Evolutionary conservation across 2,888 invertebrate species (phyloP).

Genomic region (Brenthis hecate): DNA sequence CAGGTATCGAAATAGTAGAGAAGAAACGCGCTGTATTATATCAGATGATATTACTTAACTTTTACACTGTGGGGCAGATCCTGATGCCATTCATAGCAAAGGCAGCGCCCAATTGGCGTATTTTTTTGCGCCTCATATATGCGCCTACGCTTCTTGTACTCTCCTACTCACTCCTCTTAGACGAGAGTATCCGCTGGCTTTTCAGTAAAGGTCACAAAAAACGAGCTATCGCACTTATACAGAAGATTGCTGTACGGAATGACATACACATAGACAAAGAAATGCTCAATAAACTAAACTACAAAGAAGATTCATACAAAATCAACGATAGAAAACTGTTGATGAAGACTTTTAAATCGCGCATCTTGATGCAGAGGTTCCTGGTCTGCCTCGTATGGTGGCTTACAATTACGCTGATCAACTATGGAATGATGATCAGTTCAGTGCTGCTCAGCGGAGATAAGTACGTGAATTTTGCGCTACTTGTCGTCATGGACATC

Average conservation of each 20-base stretch:
- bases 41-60: constrained; percentile 74
- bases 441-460: constrained; percentile 73
- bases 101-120: constrained; percentile 72
- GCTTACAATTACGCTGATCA: constrained; percentile 74
- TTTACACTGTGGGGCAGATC: constrained; percentile 69
- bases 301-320: constrained; percentile 54
- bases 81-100: constrained; percentile 72
- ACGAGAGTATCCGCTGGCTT: constrained; percentile 75
- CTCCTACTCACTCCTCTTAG: constrained; percentile 67
- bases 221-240: constrained; percentile 59
- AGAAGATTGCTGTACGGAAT: constrained; percentile 68
- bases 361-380: constrained; percentile 71
- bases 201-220: constrained; percentile 70
- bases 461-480: constrained; percentile 72
- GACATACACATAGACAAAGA: constrained; percentile 56
- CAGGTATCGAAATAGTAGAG: constrained; percentile 75
- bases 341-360: constrained; percentile 68
- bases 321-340: constrained; percentile 61
- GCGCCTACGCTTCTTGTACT: constrained; percentile 69
- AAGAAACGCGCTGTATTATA: constrained; percentile 68
- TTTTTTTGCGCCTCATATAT: constrained; percentile 71
- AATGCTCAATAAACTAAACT: constrained; percentile 59
- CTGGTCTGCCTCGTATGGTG: constrained; percentile 74
- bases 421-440: constrained; percentile 79
- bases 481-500: constrained; percentile 73